Evolutionary conservation across 1,140 invertebrate genomes (phyloP).

Genomic region (Thalassaphorura encarpata): DNA sequence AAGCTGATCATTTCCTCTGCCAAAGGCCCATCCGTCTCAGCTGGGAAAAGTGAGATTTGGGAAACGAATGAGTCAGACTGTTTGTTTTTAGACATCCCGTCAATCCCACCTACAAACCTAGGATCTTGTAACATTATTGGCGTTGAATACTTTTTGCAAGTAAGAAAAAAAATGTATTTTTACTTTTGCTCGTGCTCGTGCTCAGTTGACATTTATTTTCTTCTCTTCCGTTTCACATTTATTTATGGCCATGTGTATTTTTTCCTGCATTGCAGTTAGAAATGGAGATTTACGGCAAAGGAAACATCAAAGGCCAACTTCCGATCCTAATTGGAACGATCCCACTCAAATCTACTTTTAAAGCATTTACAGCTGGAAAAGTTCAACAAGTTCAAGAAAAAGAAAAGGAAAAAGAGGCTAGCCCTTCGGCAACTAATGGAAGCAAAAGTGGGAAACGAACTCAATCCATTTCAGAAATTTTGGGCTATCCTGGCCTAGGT

Average conservation of each 20-base stretch:
- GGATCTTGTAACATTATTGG: background rate
- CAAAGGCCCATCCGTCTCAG: background rate
- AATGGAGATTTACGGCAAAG: slow-evolving; percentile 1
- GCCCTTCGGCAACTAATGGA: no score
- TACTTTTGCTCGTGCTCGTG: background rate
- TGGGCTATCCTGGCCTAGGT: no score
- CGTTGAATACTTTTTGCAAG: slow-evolving; percentile 1
- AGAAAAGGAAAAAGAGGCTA: no score
- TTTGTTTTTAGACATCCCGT: background rate
- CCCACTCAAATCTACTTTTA: background rate
- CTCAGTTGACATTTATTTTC: background rate
- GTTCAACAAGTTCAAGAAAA: no score
- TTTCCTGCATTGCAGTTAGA: background rate
- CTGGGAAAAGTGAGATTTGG: background rate
- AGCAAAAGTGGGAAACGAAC: no score
- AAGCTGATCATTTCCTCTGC: background rate
- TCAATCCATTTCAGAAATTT: no score
- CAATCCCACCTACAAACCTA: slow-evolving; percentile 1
- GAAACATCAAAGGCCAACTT: slow-evolving; percentile 6
- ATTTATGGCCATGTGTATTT: no score
- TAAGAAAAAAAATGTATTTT: background rate
- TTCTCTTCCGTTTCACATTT: no score
- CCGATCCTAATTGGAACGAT: slow-evolving; percentile 1
- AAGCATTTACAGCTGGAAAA: no score
- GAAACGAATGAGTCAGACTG: background rate